Evolutionary conservation across 2,797 vertebrate genomes (phyloP), one percentile per base, ranked within the genome.

Genomic region (Pseudomugil gertrudae): DNA sequence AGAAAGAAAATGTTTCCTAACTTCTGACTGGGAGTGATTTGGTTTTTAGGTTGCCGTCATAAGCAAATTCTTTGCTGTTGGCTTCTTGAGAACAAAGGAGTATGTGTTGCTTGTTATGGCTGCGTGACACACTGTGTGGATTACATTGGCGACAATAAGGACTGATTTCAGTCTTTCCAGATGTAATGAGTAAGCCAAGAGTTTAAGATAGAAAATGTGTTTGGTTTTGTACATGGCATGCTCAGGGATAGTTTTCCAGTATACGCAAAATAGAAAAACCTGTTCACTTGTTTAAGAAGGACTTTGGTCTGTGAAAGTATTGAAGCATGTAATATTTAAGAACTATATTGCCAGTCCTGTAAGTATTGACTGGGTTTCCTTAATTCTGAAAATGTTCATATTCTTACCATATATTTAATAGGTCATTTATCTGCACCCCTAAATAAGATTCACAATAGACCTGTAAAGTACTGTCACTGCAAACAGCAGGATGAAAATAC

Each of bases 81-180:
- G 57, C 38, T n/a, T 45, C 43, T 53, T 47, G 58, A 74, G 64
- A 24, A 89, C 89, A 90, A 90, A 88, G 83, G 62, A 57, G 50
- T 33, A 79, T 76, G 83, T 87, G 87, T 85, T 86, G 38, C 13
- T 63, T 73, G 71, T 83, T 80, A 75, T 80, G 52, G 72, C 73
- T 77, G 63, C 72, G 74, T 47, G 56, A 67, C 35, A 19, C 66
- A 78, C 74, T 67, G 64, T 74, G 65, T 67, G 75, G 69, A 58
- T 87, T 67, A 2, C 73, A 66, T 73, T 67, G 50, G 78, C 73
- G 72, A 81, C 64, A 50, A n/a, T 45, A 21, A 63, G 48, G 23
- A 71, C 48, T 47, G 19, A 26, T 69, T 76, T 84, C 80, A 81
- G 71, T 57, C 48, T 57, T 84, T 85, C 77, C 75, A 84, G 77